Base-by-base conservation (phyloP, 2,888 invertebrate species). In the Rhagium mordax region DNA sequence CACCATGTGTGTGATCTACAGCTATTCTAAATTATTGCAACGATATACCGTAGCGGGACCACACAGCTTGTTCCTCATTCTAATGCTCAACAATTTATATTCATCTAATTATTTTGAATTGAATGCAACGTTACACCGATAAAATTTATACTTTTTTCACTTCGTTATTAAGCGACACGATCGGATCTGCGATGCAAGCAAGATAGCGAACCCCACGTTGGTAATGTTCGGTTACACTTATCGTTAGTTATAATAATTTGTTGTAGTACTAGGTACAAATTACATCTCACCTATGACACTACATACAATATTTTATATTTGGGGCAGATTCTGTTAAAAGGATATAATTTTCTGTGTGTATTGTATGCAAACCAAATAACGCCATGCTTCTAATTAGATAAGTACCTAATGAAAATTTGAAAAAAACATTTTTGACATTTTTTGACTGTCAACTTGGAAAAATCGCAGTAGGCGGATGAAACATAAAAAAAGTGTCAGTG, bases 61-160 rank as follows among this genome's bases (percentile, higher is more conserved):
- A 66, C 71, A 71, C 71, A 71, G 51, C 66, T 53, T 47, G 65
- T 71, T 65, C 65, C 65, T 71, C 64, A 65, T 71, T 66, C 71
- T 65, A 57, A 18, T 48, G 59, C 70, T n/a, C 49, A 49, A 57
- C 48, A 57, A 62, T 65, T 70, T 64, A 70, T 70, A 49, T 20
- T 49, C 21, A 29, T 18, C 18, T 70, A 57, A 65, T 70, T 70
- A 70, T 65, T 59, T 70, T 48, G 27, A 57, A 24, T 65, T 33
- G 33, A 53, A 53, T 53, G 65, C 65, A 53, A 65, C 53, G 65
- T 33, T 55, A 53, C 53, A 53, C 41, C 29, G 64, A 49, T 64
- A 27, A 51, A 51, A 51, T 41, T 13, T 21, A 24, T 16, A 41
- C 13, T 65, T 65, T 55, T 65, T 65, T 33, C 65, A 20, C 16